Percentiles rank a stretch among this genome's conserved stretches.
phyloP scores from a whole-genome alignment of 2,888 invertebrate genomes.

The Sminthurides aquaticus region DNA sequence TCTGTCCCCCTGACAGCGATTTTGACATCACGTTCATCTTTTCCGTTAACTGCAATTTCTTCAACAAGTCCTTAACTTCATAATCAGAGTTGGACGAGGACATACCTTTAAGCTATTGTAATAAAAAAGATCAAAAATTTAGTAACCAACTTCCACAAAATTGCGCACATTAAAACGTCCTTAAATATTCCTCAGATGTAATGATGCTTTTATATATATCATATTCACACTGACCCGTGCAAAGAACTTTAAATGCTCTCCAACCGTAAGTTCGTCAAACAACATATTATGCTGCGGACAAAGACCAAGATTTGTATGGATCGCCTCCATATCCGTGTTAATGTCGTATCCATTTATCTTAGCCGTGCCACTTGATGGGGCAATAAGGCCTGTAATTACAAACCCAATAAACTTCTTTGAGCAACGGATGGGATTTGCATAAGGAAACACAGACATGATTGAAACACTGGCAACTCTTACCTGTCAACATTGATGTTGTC shows the following conservation, averaged over 20 bases:
- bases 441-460: no score
- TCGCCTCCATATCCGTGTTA: conserved; percentile 56
- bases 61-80: conserved; percentile 55
- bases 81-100: conserved; percentile 48
- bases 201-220: no score
- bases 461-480: conserved; percentile 45
- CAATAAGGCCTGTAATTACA: conserved; percentile 58
- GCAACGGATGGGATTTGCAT: no score
- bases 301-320: conserved; percentile 69
- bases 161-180: not conserved
- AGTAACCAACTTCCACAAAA: not conserved
- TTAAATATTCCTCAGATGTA: no score
- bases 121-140: not conserved
- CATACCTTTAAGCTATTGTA: conserved; percentile 58
- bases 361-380: conserved; percentile 66
- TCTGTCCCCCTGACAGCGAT: conserved; percentile 83
- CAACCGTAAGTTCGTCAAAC: conserved; percentile 72
- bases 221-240: conserved; percentile 61
- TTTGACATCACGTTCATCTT: conserved; percentile 58
- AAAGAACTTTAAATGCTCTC: conserved; percentile 76
- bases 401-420: not conserved
- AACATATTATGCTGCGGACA: conserved; percentile 86
- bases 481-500: conserved; percentile 63
- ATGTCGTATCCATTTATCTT: conserved; percentile 66
- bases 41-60: conserved; percentile 57